Percentiles rank a stretch among this genome's conserved stretches.
Conservation (phyloP, 2,888 invertebrate genomes). For the Brachylomia viminalis region DNA sequence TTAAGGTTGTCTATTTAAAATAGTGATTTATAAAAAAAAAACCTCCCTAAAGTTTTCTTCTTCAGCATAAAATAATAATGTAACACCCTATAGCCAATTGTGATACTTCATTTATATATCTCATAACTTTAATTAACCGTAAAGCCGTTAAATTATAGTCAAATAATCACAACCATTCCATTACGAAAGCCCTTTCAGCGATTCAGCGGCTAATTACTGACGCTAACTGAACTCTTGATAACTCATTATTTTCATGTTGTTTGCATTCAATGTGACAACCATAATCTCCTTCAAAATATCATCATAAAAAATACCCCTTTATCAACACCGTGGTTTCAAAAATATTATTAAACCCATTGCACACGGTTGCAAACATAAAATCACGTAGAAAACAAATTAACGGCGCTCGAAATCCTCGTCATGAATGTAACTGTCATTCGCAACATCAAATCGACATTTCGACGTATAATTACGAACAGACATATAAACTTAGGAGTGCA, state of each 20-base stretch:
- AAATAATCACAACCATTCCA: not conserved
- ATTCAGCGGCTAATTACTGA: not conserved
- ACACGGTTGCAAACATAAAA: slow-evolving; percentile 24
- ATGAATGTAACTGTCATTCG: slow-evolving; percentile 46
- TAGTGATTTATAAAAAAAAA: not conserved
- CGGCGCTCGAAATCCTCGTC: slow-evolving; percentile 29
- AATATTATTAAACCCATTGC: slow-evolving; percentile 3
- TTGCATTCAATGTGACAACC: not conserved
- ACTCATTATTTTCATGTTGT: not conserved
- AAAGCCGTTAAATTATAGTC: not conserved
- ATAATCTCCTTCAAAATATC: not conserved
- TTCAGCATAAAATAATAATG: not conserved
- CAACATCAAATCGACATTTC: slow-evolving; percentile 60
- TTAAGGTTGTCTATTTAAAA: not conserved
- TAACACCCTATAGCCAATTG: not conserved
- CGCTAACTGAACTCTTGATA: not conserved
- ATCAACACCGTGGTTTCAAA: slow-evolving; percentile 7
- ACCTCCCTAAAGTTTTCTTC: not conserved
- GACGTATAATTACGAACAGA: slow-evolving; percentile 61
- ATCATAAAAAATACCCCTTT: not conserved
- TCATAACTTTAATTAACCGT: not conserved
- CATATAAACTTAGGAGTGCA: slow-evolving; percentile 48
- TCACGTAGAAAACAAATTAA: slow-evolving; percentile 40
- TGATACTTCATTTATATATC: not conserved
- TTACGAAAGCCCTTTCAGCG: slow-evolving; percentile 30